Base-by-base conservation (phyloP, 1,140 invertebrate species). In the Euborellia annulipes region DNA sequence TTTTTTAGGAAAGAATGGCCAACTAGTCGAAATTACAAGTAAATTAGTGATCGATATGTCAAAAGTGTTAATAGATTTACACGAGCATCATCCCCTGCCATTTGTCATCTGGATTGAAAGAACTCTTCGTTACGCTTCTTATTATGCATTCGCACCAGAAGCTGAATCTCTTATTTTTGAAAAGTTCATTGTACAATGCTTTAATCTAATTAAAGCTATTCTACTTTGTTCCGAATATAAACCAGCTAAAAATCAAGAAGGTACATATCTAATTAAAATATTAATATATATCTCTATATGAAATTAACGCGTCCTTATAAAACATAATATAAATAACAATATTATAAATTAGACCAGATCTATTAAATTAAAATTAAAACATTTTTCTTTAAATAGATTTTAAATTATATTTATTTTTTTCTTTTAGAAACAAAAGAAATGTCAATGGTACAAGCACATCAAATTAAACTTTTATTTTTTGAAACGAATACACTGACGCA, bases 171-270 rank as follows among this genome's bases (percentile, higher is more conserved):
- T 79, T 22, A 62, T 81, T 19, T 92, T 88, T 66, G 85, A 90
- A 59, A 68, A 77, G 57, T 88, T 94, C 60, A 78, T 78, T 34
- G 87, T 95, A 50, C 84, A 90, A 49, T 86, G 82, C 53, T 73
- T 95, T 46, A 93, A 92, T 65, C 67, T 93, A 45, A 76, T 93
- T 21, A 93, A 90, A 62, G 73, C 70, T 1, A 82, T 93, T 48
- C 66, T 94, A 50, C 61, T 82, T 42, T 83, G 80, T 62, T 65
- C 71, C 7, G 76, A 82, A 57, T 90, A 83, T 58, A 82, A 75
- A 55, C 62, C 70, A 39, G 66, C 69, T 0, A 81, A 81, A 43
- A 41, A 50, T 27, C 39, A 50, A 36, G 52, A 52, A 52, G 54
- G 54, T 55, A 41, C 44, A 38, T 27, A 27, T 11, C 39, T 8